Base-by-base conservation (phyloP, 2,888 invertebrate genomes). In the Plagiodera versicolora region DNA sequence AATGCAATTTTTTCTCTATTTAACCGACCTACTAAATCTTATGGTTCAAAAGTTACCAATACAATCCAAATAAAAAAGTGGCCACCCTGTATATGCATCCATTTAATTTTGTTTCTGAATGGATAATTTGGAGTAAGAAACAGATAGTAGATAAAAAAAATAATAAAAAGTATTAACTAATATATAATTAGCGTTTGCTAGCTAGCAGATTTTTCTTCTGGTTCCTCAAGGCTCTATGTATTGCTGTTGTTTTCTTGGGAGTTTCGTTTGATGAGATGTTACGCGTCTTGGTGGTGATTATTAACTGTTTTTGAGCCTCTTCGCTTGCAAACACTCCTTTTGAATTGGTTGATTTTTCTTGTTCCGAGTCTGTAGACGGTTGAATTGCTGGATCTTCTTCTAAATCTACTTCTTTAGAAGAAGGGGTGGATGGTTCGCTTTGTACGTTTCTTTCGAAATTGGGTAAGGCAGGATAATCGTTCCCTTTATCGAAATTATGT, bases 211-310 rank as follows among this genome's bases (percentile, higher is more conserved):
- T 48, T 48, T 48, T 48, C 20, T 32, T 32, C 28, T 48, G 48
- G 48, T 48, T 48, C 28, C 48, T 48, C 48, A 48, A 48, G 20
- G 48, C 28, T 28, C 48, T 9, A 47, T 47, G 1, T 48, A 20
- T 48, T 48, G 20, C 19, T 48, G 24, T 8, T 20, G 48, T 28
- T 18, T 48, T 48, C 20, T 24, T 48, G 24, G 24, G 48, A 48
- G 48, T 48, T 48, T 48, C 48, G 48, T 48, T 48, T 48, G 48
- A 48, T 48, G 48, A 24, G 45, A 45, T 45, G 14, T 45, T 4
- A 45, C 45, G 45, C 45, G 45, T 9, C 45, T 45, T 45, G 45
- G 45, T 45, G 45, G 45, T 17, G 45, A 3, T 45, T 9, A 16
- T 45, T n/a, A 17, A 45, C 45, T 45, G 45, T 16, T 45, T 9